A percentile compares a stretch with the other conserved stretches of the same genome.
phyloP scores from a whole-genome alignment of 1,140 invertebrate genomes.

The Semibalanus balanoides region DNA sequence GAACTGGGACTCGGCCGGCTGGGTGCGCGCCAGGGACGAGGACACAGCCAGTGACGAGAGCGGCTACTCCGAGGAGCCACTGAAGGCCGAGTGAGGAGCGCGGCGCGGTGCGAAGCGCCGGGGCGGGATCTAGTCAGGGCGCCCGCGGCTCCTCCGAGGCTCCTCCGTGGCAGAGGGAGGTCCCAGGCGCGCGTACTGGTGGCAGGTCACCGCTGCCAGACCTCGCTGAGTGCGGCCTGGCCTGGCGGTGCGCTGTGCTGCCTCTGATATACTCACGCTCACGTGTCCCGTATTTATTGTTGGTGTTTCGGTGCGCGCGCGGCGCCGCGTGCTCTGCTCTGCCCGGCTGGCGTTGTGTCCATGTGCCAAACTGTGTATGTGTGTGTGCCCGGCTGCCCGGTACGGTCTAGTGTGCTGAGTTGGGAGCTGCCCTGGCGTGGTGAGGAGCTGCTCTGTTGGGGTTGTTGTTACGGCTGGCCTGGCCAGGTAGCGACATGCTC shows the following conservation, averaged over 20 bases:
- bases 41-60: constrained; percentile 3
- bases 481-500: too few species aligned
- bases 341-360: background rate
- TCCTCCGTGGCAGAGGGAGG: too few species aligned
- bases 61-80: background rate
- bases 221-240: too few species aligned
- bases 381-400: too few species aligned
- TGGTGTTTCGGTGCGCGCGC: background rate
- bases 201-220: background rate
- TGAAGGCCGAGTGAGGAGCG: background rate
- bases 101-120: background rate
- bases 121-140: background rate
- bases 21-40: background rate
- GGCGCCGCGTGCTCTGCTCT: too few species aligned
- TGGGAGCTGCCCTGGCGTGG: too few species aligned
- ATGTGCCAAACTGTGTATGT: background rate
- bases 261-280: background rate
- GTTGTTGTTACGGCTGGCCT: too few species aligned
- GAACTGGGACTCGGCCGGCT: background rate
- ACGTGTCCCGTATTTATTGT: background rate
- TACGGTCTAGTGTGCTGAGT: too few species aligned
- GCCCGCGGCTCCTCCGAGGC: too few species aligned
- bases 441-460: background rate
- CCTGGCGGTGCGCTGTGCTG: background rate
- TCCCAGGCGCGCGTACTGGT: too few species aligned